Percentiles rank a stretch among this genome's conserved stretches.
These are phyloP conservation scores for Candidula unifasciata DNA, from an alignment of 2,888 invertebrate genomes.

Conservation along the genomic window DNA sequence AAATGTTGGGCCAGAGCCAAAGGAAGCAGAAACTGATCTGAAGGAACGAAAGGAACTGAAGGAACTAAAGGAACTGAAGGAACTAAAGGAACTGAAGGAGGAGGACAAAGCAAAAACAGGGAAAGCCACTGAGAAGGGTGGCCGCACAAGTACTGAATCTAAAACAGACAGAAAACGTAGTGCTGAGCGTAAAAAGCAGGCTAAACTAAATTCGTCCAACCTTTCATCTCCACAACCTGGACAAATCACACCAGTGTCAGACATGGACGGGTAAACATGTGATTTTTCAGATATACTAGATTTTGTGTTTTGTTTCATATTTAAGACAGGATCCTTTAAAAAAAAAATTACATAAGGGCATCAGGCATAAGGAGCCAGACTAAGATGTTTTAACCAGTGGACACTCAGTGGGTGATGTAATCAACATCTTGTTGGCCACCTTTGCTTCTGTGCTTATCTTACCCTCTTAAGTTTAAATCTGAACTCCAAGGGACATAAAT, in stretches of 20 bases:
- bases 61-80: constrained; percentile 73
- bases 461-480: no score
- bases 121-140: constrained; percentile 53
- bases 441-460: no score
- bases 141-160: constrained; percentile 51
- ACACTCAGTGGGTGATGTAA: no score
- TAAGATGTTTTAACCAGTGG: no score
- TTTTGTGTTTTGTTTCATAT: no score
- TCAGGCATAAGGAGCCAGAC: no score
- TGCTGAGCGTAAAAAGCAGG: constrained; percentile 67
- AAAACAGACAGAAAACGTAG: constrained; percentile 67
- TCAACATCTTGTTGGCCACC: no score
- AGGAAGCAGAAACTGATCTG: constrained; percentile 68
- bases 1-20: constrained; percentile 71
- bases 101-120: constrained; percentile 69
- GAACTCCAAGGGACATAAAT: no score
- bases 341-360: no score
- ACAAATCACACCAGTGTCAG: constrained; percentile 72
- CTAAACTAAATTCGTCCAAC: constrained; percentile 65
- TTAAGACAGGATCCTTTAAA: no score
- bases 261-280: constrained; percentile 58
- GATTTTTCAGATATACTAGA: no score
- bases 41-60: constrained; percentile 71
- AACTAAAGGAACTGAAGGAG: constrained; percentile 74
- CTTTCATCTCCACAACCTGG: constrained; percentile 73